Conservation (phyloP, 2,113 vertebrate species). For the Laticauda colubrina region DNA sequence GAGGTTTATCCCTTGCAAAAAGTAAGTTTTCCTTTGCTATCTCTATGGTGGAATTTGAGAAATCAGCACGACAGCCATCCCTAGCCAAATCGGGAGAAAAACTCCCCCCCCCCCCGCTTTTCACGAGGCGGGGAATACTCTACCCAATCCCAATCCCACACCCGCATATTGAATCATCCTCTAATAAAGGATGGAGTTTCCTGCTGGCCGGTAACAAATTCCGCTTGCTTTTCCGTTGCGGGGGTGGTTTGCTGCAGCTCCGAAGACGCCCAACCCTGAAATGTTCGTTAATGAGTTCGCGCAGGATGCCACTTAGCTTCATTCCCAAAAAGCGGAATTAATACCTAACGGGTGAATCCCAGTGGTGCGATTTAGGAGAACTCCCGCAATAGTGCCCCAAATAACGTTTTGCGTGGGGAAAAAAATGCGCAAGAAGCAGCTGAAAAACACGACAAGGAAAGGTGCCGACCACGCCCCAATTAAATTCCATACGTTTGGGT, state of each 20-base stretch:
- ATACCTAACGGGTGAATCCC: not conserved
- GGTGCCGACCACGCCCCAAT: not conserved
- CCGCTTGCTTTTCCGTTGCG: not conserved
- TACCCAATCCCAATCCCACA: not conserved
- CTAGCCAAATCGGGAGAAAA: no score
- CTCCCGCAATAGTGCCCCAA: not conserved
- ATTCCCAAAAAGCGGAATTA: not conserved
- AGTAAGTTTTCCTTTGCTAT: constrained; percentile 61
- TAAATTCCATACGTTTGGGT: not conserved
- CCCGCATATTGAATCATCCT: not conserved
- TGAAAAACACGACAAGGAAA: not conserved
- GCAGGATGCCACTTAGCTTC: not conserved
- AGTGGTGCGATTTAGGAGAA: not conserved
- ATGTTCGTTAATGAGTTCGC: not conserved
- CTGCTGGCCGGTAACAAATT: not conserved
- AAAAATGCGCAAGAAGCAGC: not conserved
- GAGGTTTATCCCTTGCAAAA: constrained; percentile 90
- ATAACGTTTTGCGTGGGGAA: not conserved
- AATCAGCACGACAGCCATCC: not conserved
- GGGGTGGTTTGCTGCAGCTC: not conserved
- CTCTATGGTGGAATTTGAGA: not conserved
- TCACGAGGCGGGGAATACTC: no score
- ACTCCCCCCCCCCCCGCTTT: not conserved
- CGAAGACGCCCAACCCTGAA: not conserved
- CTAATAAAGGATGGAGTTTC: not conserved